These are phyloP conservation scores for Leptopilina clavipes DNA, from an alignment of 1,140 invertebrate genomes.

Conservation along the genomic window DNA sequence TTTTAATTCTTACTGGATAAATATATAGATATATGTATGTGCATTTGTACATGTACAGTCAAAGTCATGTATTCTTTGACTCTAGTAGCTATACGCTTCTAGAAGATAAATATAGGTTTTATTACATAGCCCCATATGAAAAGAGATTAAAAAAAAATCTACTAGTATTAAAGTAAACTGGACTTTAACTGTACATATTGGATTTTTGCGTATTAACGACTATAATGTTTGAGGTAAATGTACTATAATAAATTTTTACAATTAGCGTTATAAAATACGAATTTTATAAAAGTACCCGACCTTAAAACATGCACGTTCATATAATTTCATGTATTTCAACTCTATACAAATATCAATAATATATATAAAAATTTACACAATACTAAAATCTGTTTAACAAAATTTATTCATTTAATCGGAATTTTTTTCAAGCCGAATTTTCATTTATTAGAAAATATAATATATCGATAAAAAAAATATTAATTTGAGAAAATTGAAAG, in stretches of 20 bases:
- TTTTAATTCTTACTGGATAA: neutral
- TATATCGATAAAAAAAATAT: too few relatives aligned
- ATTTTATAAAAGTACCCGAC: slow-evolving; percentile 6
- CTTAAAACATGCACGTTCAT: neutral
- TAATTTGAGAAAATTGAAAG: too few relatives aligned
- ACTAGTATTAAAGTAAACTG: slow-evolving; percentile 1
- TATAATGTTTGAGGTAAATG: slow-evolving; percentile 21
- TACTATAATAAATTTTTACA: slow-evolving; percentile 28
- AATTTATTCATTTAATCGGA: too few relatives aligned
- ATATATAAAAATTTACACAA: neutral
- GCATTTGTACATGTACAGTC: slow-evolving; percentile 15
- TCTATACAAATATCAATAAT: neutral
- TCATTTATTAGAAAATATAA: too few relatives aligned
- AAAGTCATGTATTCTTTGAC: slow-evolving; percentile 19
- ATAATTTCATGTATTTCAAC: neutral
- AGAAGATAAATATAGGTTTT: neutral
- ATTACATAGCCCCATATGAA: neutral
- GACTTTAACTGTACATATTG: slow-evolving; percentile 21
- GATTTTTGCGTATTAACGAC: slow-evolving; percentile 15
- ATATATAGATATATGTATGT: slow-evolving; percentile 4
- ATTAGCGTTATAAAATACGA: slow-evolving; percentile 5
- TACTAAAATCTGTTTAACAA: too few relatives aligned
- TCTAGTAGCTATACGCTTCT: slow-evolving; percentile 1
- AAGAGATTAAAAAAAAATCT: neutral
- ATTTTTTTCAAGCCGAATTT: too few relatives aligned